These are phyloP conservation scores for Sylvia atricapilla DNA, from an alignment of 2,113 vertebrate species.

Conservation along the genomic window DNA sequence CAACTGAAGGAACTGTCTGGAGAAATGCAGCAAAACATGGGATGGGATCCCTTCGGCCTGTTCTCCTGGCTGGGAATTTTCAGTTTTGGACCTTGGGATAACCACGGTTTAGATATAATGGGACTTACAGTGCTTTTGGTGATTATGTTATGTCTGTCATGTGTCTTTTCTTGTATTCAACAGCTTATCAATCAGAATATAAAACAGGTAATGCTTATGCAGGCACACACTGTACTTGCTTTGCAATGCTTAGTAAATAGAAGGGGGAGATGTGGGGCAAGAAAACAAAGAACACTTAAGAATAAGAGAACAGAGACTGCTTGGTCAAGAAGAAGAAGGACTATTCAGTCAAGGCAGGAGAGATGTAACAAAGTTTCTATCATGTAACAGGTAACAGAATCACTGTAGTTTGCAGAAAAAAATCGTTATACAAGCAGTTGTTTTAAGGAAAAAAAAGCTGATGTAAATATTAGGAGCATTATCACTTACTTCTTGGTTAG, in stretches of 20 bases:
- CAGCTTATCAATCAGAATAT: not conserved
- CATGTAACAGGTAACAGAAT: not conserved
- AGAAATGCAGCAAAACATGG: not conserved
- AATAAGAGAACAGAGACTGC: not conserved
- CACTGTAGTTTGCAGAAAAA: not conserved
- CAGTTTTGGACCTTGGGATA: not conserved
- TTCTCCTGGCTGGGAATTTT: not conserved
- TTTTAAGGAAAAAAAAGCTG: not conserved
- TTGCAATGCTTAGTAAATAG: not conserved
- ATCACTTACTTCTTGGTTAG: not conserved
- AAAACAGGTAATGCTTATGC: not conserved
- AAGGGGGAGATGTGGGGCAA: not conserved
- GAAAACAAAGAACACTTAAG: not conserved
- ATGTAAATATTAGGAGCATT: too few species aligned
- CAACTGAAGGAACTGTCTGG: not conserved
- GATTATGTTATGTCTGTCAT: not conserved
- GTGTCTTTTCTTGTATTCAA: not conserved
- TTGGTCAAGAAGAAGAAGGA: not conserved
- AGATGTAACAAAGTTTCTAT: not conserved
- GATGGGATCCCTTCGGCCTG: fast-evolving
- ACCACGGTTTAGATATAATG: not conserved
- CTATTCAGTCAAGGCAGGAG: not conserved
- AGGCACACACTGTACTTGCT: fast-evolving
- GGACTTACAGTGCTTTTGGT: fast-evolving
- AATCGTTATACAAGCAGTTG: not conserved